Conservation (phyloP, 2,888 invertebrate species). For the Ceramica pisi region DNA sequence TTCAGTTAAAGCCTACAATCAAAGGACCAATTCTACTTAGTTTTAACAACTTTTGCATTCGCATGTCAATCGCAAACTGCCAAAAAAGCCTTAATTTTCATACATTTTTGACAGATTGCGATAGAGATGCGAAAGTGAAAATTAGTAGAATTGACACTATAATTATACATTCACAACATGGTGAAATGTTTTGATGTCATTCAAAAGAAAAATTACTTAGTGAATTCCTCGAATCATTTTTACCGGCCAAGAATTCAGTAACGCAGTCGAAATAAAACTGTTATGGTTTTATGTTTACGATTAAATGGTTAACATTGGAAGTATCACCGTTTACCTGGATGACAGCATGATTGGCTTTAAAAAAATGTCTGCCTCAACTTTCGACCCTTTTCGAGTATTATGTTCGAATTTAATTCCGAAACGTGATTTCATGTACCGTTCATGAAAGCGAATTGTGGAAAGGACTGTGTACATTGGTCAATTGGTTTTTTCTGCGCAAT, state of each 20-base stretch:
- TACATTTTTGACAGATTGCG: too few relatives aligned
- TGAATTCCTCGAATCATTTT: conserved; percentile 7
- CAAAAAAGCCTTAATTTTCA: too few relatives aligned
- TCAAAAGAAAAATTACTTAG: not conserved
- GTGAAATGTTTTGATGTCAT: not conserved
- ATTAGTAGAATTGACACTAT: too few relatives aligned
- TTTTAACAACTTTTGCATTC: too few relatives aligned
- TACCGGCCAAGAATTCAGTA: not conserved
- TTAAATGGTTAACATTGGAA: conserved; percentile 39
- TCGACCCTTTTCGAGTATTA: conserved; percentile 66
- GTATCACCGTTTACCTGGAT: conserved; percentile 33
- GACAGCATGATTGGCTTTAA: conserved; percentile 43
- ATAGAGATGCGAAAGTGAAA: too few relatives aligned
- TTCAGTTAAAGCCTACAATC: not conserved
- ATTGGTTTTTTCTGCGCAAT: conserved; percentile 54
- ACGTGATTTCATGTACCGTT: conserved; percentile 72
- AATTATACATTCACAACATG: not conserved
- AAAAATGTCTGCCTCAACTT: conserved; percentile 42
- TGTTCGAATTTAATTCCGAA: conserved; percentile 66
- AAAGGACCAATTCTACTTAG: too few relatives aligned
- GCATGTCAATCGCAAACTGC: too few relatives aligned
- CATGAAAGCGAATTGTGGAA: conserved; percentile 60
- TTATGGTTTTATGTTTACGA: conserved; percentile 17
- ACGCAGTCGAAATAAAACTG: conserved; percentile 19
- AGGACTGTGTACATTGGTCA: conserved; percentile 61